Base-by-base conservation (phyloP, 2,888 invertebrate genomes). In the Dryobotodes eremita region DNA sequence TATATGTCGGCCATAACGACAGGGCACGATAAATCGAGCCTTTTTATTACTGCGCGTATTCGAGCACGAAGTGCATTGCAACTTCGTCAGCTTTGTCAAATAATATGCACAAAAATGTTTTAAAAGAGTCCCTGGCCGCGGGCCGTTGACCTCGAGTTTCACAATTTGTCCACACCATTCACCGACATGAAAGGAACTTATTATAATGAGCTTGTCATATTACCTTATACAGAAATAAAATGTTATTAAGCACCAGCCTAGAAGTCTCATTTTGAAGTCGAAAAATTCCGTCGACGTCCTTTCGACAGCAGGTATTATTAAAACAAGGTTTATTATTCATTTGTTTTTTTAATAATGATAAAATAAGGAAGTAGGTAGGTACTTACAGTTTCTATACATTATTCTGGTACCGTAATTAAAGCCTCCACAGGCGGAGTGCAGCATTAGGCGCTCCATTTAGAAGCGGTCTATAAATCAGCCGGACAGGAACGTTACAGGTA, bases 161-260 rank as follows among this genome's bases (percentile, higher is more conserved):
- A 88, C 87, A 86, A 88, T 90, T 88, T 89, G 89, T 85, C 88
- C 87, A 88, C 79, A 83, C 79, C 83, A 86, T 84, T 91, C 84
- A 80, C 83, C 78, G 83, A 83, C 81, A 81, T 88, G 76, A 90
- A 89, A 86, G 81, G 82, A 85, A 77, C 77, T 83, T 86, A 88
- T 85, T 86, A 83, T 80, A 86, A 86, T 89, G 79, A 84, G 83
- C 75, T 83, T 77, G 79, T 80, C 66, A 74, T 85, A 75, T 83
- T 73, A 87, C 68, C 75, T 42, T 77, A 74, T 42, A 74, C 57
- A 74, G 31, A 73, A 73, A 59, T 85, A 73, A 23, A 65, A 59
- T 73, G 8, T 65, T 26, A 55, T 23, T 66, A 75, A 59, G 20
- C 31, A 31, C 17, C 10, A 68, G 10, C 42, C 55, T 70, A 65